phyloP scores from a whole-genome alignment of 2,113 vertebrate genomes.

The Mungos mungo region DNA sequence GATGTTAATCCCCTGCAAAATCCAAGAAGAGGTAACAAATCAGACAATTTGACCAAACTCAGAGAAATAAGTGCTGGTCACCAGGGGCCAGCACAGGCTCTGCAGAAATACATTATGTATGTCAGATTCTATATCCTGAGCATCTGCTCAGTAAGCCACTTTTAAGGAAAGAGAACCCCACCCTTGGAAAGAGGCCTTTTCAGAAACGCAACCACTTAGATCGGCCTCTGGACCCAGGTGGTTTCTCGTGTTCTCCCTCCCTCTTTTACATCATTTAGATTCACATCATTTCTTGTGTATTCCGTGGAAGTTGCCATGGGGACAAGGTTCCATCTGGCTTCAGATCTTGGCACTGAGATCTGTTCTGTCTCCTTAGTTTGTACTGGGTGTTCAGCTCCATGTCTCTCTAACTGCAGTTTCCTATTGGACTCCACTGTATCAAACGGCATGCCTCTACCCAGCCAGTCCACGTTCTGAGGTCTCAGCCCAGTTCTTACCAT shows the following conservation, averaged over 20 bases:
- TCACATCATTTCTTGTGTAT: neutral
- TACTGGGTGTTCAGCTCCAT: neutral
- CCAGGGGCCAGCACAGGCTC: neutral
- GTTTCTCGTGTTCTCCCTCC: neutral
- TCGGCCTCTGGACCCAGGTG: neutral
- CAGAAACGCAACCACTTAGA: neutral
- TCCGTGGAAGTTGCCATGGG: slow-evolving; percentile 11
- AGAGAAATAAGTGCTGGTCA: neutral
- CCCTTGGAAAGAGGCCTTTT: neutral
- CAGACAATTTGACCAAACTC: neutral
- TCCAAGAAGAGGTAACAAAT: neutral
- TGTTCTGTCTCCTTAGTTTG: neutral
- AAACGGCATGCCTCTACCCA: neutral
- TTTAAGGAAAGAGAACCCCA: neutral
- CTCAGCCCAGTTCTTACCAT: neutral
- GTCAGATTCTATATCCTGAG: neutral
- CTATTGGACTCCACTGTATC: neutral
- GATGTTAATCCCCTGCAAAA: neutral
- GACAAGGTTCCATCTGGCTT: neutral
- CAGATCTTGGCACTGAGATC: neutral
- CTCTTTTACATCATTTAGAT: neutral
- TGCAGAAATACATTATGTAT: neutral
- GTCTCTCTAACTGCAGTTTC: neutral
- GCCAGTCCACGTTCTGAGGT: neutral
- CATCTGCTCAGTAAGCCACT: neutral